Percentiles rank a stretch among this genome's conserved stretches.
Conservation (phyloP, 1,140 invertebrate species). For the Drosophila rufa region DNA sequence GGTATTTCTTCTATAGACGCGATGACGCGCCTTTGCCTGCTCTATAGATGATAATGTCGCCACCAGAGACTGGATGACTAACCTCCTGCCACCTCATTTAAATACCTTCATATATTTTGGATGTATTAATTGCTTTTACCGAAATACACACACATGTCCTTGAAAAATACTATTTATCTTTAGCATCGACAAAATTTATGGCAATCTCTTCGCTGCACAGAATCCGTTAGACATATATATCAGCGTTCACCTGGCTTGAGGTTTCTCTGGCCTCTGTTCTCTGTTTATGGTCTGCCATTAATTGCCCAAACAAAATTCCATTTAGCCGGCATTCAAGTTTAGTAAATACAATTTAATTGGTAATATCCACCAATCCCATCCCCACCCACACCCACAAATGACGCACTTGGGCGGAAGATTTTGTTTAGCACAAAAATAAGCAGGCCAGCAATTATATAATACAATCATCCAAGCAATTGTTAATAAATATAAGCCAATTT, state of each 20-base stretch:
- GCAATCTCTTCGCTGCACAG: constrained; percentile 18
- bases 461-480: constrained; percentile 41
- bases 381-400: constrained; percentile 30
- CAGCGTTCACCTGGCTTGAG: constrained; percentile 26
- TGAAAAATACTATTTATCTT: constrained; percentile 33
- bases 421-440: constrained; percentile 56
- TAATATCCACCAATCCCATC: constrained; percentile 22
- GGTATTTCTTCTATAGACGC: constrained; percentile 16
- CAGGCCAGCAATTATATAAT: constrained; percentile 43
- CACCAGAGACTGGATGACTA: constrained; percentile 31
- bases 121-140: constrained; percentile 39
- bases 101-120: constrained; percentile 43
- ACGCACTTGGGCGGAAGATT: constrained; percentile 55
- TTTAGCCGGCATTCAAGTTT: constrained; percentile 32
- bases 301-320: constrained; percentile 50
- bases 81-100: constrained; percentile 31
- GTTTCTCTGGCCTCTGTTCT: constrained; percentile 19
- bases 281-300: constrained; percentile 43
- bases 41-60: constrained; percentile 22
- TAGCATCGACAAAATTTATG: constrained; percentile 25
- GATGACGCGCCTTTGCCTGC: not conserved
- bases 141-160: constrained; percentile 24
- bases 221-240: constrained; percentile 17
- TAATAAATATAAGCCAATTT: constrained; percentile 66
- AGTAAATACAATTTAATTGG: constrained; percentile 48